Conservation (phyloP, 2,888 invertebrate genomes). For the Rotaria macrura region DNA sequence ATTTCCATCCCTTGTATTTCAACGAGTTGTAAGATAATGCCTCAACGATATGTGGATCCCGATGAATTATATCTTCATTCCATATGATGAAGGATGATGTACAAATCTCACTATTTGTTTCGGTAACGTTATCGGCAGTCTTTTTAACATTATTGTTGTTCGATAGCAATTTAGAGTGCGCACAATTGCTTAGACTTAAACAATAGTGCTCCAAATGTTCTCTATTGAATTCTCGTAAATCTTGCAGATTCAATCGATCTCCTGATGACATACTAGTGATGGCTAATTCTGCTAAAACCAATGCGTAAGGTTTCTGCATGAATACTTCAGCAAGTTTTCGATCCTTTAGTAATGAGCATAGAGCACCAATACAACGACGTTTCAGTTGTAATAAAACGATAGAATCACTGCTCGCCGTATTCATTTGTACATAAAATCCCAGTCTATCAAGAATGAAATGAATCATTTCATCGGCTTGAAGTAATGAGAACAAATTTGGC, state of each 20-base stretch:
- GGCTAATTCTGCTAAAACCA: not conserved
- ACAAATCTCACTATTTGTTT: not conserved
- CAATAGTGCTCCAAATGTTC: not conserved
- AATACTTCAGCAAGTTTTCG: not conserved
- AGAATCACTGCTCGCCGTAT: not conserved
- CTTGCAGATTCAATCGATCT: not conserved
- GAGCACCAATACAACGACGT: not conserved
- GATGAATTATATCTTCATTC: not conserved
- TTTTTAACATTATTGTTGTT: not conserved
- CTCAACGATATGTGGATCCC: not conserved
- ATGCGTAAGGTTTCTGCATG: not conserved
- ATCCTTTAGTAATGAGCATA: not conserved
- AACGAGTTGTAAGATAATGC: not conserved
- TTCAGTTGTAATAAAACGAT: not conserved
- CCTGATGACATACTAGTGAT: accelerated
- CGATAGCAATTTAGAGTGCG: not conserved
- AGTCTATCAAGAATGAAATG: not conserved
- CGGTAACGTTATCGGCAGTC: accelerated
- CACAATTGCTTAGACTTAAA: not conserved
- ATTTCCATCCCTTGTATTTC: not conserved
- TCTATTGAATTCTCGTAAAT: not conserved
- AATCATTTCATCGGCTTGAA: not conserved
- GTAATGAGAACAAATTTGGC: not conserved
- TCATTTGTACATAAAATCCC: not conserved
- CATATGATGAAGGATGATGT: not conserved